Evolutionary conservation across 2,797 vertebrate genomes (phyloP).

Genomic region (Mormyrops boulengeri): DNA sequence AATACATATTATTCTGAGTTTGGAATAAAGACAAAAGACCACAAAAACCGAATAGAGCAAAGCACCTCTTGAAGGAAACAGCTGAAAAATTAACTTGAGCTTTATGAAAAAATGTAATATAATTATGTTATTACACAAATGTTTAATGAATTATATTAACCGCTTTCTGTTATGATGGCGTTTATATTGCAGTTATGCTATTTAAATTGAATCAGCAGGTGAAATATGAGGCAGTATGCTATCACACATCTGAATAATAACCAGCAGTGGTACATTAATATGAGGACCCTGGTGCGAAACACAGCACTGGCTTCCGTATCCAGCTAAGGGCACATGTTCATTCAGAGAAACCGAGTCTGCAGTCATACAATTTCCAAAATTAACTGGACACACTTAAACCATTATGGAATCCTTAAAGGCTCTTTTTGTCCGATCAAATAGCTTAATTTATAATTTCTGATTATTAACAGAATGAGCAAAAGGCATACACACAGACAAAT

Average conservation of each 20-base stretch:
- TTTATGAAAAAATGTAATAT: constrained; percentile 19
- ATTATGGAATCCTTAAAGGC: neutral
- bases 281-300: constrained; percentile 3
- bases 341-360: constrained; percentile 28
- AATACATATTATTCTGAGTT: neutral
- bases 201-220: neutral
- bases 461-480: neutral
- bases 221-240: neutral
- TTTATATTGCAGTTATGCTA: neutral
- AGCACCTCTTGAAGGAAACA: neutral
- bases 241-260: constrained; percentile 15
- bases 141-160: neutral
- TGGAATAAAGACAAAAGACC: constrained; percentile 6
- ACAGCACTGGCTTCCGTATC: constrained; percentile 27
- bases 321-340: constrained; percentile 32
- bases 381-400: neutral
- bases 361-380: neutral
- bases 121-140: constrained; percentile 1
- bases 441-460: neutral
- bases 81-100: constrained; percentile 1
- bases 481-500: neutral
- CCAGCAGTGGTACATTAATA: constrained; percentile 8
- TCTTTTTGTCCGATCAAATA: neutral
- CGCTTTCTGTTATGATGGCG: neutral
- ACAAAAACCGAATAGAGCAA: neutral